Conservation (phyloP, 2,888 invertebrate species). For the Coelogynopora nodosa region DNA sequence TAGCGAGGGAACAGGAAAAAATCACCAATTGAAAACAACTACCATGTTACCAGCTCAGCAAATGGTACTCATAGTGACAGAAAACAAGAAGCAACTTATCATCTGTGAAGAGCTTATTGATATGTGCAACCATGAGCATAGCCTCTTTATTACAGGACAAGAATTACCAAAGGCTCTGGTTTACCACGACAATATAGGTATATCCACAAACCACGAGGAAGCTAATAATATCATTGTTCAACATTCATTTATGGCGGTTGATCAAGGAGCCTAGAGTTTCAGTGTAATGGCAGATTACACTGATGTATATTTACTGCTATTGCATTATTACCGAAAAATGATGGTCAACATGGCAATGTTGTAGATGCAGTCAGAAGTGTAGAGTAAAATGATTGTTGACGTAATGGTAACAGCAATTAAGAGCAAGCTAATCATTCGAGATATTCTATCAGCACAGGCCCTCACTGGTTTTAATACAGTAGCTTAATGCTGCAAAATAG, state of each 20-base stretch:
- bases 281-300: neutral
- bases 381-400: neutral
- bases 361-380: neutral
- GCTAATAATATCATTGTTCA: conserved; percentile 48
- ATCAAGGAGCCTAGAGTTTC: neutral
- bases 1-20: neutral
- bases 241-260: conserved; percentile 22
- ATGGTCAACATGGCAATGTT: neutral
- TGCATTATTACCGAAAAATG: neutral
- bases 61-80: too few species aligned
- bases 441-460: neutral
- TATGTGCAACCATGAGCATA: neutral
- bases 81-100: conserved; percentile 48
- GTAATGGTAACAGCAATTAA: neutral
- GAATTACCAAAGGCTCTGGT: conserved; percentile 38
- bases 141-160: conserved; percentile 34
- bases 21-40: neutral
- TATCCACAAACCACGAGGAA: conserved; percentile 48
- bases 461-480: conserved; percentile 1
- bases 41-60: neutral
- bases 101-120: neutral
- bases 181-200: conserved; percentile 36
- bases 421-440: neutral
- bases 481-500: neutral
- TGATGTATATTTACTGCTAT: neutral